phyloP scores from a whole-genome alignment of 1,140 invertebrate genomes.

The Amyelois transitella region DNA sequence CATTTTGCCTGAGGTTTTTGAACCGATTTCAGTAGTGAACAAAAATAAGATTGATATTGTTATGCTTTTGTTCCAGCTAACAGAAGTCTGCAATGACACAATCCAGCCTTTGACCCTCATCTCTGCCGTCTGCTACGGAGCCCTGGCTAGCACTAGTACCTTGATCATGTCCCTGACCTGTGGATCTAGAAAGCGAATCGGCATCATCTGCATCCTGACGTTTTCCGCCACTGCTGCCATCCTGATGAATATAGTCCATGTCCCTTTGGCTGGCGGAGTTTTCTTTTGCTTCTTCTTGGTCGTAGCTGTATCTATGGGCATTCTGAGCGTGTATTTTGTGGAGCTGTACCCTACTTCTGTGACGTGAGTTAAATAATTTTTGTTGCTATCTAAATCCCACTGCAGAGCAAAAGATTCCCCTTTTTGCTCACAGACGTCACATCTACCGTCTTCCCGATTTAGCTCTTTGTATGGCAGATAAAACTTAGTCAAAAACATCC shows the following conservation, averaged over 20 bases:
- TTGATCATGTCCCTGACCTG: constrained; percentile 56
- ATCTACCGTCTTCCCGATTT: too few relatives aligned
- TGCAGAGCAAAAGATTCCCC: too few relatives aligned
- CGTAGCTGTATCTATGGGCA: constrained; percentile 58
- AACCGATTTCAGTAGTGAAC: too few relatives aligned
- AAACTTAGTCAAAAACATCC: too few relatives aligned
- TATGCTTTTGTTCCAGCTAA: constrained; percentile 1
- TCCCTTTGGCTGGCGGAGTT: constrained; percentile 55
- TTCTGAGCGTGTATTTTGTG: constrained; percentile 64
- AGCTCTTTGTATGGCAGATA: too few relatives aligned
- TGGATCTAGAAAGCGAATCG: constrained; percentile 42
- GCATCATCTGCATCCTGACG: constrained; percentile 50
- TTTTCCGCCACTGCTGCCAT: constrained; percentile 42
- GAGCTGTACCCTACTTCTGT: constrained; percentile 63
- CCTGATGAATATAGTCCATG: constrained; percentile 42
- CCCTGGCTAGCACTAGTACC: constrained; percentile 48
- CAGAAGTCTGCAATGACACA: constrained; percentile 53
- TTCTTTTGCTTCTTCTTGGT: constrained; percentile 65
- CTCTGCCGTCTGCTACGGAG: constrained; percentile 60
- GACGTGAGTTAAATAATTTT: constrained; percentile 30
- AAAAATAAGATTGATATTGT: too few relatives aligned
- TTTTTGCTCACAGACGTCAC: too few relatives aligned
- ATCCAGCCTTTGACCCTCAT: constrained; percentile 59
- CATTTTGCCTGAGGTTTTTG: too few relatives aligned
- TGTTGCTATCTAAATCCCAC: background rate